phyloP scores from a whole-genome alignment of 2,113 vertebrate species.

The Pterocles orientalis region DNA sequence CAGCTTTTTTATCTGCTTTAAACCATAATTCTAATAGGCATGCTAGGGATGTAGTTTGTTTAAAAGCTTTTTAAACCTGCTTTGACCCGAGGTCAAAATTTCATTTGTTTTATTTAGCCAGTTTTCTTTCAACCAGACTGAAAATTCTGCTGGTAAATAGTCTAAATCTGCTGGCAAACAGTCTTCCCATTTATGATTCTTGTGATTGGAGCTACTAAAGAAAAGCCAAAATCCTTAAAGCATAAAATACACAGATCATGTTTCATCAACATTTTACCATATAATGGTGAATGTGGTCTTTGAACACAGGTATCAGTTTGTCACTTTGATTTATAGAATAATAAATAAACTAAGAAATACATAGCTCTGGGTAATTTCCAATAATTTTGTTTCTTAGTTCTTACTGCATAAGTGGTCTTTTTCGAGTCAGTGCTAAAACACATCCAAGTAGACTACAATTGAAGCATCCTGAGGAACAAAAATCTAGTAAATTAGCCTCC shows the following conservation, averaged over 20 bases:
- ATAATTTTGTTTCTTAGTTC: not conserved
- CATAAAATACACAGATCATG: not conserved
- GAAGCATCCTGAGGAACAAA: not conserved
- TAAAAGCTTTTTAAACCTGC: conserved; percentile 15
- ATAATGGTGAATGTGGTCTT: not conserved
- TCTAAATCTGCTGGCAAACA: not conserved
- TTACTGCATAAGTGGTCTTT: not conserved
- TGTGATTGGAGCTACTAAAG: not conserved
- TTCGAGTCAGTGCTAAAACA: not conserved
- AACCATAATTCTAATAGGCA: not conserved
- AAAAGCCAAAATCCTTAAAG: not conserved
- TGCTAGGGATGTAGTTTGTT: not conserved
- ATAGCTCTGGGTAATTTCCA: not conserved
- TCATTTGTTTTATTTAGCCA: not conserved
- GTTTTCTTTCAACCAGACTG: not conserved
- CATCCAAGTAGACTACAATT: not conserved
- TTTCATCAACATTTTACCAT: not conserved
- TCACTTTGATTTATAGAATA: not conserved
- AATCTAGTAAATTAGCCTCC: not conserved
- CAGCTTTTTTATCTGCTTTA: not conserved
- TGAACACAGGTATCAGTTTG: not conserved
- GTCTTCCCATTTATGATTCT: not conserved
- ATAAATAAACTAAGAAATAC: not conserved
- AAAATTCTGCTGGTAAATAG: not conserved
- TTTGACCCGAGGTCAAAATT: not conserved